Conservation (phyloP, 2,113 vertebrate species). For the Thamnophis sirtalis region DNA sequence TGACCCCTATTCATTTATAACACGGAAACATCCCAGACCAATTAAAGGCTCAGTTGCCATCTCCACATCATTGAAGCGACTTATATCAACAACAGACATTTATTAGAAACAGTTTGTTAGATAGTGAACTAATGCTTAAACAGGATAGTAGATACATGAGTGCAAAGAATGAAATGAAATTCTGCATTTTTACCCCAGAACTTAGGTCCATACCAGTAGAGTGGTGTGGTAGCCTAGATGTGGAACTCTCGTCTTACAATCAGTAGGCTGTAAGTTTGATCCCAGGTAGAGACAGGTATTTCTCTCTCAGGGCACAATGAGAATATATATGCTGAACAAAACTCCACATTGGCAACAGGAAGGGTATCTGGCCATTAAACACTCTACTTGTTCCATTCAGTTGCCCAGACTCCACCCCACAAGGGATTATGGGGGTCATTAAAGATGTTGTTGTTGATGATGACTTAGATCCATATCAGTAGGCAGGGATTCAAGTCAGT, state of each 20-base stretch:
- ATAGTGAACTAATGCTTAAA: background rate
- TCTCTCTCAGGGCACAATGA: too few relatives aligned
- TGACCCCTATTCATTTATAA: background rate
- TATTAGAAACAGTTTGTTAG: background rate
- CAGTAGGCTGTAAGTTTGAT: too few relatives aligned
- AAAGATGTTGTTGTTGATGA: too few relatives aligned
- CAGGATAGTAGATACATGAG: background rate
- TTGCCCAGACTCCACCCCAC: too few relatives aligned
- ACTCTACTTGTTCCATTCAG: too few relatives aligned
- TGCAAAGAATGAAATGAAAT: background rate
- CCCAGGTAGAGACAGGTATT: too few relatives aligned
- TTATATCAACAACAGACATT: background rate
- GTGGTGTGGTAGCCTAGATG: too few relatives aligned
- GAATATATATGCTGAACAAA: too few relatives aligned
- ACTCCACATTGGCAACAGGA: too few relatives aligned
- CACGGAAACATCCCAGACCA: background rate
- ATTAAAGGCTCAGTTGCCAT: background rate
- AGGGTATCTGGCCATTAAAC: too few relatives aligned
- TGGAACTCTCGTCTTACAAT: too few relatives aligned
- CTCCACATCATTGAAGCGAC: background rate
- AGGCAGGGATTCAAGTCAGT: background rate
- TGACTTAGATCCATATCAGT: background rate
- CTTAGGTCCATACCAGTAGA: background rate
- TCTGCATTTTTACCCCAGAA: background rate
- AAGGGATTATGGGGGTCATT: too few relatives aligned